A percentile compares a stretch with the other conserved stretches of the same genome.
These are phyloP conservation scores for Propithecus deckenii DNA, from an alignment of 2,797 vertebrate genomes.

Conservation along the genomic window DNA sequence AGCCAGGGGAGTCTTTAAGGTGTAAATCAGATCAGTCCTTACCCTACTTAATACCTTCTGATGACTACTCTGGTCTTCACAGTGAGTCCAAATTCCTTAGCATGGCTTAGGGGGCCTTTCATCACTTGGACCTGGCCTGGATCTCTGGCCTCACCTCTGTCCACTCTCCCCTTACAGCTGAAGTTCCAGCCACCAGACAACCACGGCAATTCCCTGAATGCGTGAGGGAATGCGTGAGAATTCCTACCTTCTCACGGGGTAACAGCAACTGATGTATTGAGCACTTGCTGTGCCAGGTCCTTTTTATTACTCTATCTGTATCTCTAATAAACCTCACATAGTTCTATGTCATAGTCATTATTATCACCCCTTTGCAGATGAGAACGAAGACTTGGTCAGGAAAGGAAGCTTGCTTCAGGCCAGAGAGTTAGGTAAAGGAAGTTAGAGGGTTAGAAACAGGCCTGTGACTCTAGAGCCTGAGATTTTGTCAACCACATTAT, in stretches of 20 bases:
- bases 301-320: neutral
- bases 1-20: neutral
- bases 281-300: neutral
- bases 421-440: neutral
- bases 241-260: neutral
- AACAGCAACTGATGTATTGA: neutral
- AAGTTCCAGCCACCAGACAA: neutral
- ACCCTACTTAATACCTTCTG: neutral
- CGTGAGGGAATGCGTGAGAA: too few species aligned
- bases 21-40: neutral
- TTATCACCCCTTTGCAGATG: neutral
- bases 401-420: neutral
- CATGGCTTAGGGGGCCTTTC: neutral
- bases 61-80: neutral
- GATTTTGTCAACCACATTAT: neutral
- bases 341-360: neutral
- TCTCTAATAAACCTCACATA: neutral
- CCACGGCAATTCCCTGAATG: neutral
- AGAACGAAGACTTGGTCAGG: neutral
- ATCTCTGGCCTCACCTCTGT: neutral
- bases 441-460: neutral
- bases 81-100: neutral
- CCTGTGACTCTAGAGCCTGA: neutral
- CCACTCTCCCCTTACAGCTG: neutral
- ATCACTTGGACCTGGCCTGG: neutral